A percentile compares a stretch with the other conserved stretches of the same genome.
Conservation (phyloP, 2,113 vertebrate species). For the Dasyprocta punctata region DNA sequence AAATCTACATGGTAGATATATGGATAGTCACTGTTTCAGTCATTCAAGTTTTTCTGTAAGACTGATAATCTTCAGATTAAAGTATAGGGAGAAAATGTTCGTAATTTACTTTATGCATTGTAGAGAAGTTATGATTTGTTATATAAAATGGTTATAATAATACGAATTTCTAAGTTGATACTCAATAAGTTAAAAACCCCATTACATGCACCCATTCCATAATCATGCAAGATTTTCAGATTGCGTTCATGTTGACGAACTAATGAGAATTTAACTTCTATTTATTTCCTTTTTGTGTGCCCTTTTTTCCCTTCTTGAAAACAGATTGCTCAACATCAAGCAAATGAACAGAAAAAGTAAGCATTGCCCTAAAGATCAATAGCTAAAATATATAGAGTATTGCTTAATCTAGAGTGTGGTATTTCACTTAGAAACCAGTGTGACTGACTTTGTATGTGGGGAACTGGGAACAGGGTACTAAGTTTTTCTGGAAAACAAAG, state of each 20-base stretch:
- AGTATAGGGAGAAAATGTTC: not conserved
- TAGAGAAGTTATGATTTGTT: not conserved
- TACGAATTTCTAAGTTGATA: not conserved
- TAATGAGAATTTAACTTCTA: not conserved
- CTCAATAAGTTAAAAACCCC: not conserved
- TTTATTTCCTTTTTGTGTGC: not conserved
- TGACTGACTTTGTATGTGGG: not conserved
- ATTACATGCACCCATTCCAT: not conserved
- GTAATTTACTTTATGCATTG: not conserved
- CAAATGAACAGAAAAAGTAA: not conserved
- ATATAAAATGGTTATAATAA: not conserved
- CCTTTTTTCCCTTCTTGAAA: not conserved
- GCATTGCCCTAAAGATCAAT: not conserved
- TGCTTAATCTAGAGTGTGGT: not conserved
- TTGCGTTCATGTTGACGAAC: not conserved
- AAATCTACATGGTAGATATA: not conserved
- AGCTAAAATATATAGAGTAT: not conserved
- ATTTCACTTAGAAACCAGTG: conserved; percentile 7
- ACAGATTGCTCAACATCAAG: not conserved
- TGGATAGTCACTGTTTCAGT: not conserved
- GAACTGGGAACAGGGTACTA: not conserved
- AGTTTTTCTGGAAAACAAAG: not conserved
- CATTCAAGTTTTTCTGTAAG: not conserved
- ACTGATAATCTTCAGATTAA: conserved; percentile 1
- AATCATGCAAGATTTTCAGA: not conserved